phyloP scores from a whole-genome alignment of 2,113 vertebrate genomes.

The Heterotilapia buettikoferi region DNA sequence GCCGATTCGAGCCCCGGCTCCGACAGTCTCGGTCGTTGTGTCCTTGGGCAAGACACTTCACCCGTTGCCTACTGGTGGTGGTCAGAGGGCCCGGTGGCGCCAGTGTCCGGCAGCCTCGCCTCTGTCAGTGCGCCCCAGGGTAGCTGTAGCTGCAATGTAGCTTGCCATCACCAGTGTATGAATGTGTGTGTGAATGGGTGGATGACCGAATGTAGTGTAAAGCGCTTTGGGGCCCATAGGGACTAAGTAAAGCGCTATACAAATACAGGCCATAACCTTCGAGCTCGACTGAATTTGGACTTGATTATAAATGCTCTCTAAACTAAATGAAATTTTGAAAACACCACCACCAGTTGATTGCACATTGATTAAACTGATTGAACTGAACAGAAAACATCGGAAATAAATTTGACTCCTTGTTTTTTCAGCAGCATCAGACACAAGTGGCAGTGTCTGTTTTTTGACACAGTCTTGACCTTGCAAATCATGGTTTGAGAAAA shows the following conservation, averaged over 20 bases:
- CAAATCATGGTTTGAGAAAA: background rate
- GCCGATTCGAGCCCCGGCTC: too few relatives aligned
- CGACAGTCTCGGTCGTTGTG: too few relatives aligned
- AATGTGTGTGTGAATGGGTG: too few relatives aligned
- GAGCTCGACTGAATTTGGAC: background rate
- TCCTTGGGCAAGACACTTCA: too few relatives aligned
- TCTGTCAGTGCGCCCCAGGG: too few relatives aligned
- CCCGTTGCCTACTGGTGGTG: too few relatives aligned
- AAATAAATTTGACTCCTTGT: background rate
- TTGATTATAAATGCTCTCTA: background rate
- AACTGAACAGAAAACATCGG: background rate
- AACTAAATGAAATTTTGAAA: background rate
- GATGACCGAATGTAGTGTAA: background rate
- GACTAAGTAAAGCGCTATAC: background rate
- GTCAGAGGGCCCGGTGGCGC: too few relatives aligned
- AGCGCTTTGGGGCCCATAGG: too few relatives aligned
- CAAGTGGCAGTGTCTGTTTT: background rate
- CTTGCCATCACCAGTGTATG: too few relatives aligned
- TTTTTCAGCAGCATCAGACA: background rate
- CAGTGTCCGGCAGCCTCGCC: too few relatives aligned
- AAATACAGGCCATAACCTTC: background rate
- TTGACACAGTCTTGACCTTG: background rate
- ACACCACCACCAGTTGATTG: background rate
- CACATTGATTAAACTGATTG: background rate
- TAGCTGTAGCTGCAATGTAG: too few relatives aligned